Percentiles rank a stretch among this genome's conserved stretches.
phyloP scores from a whole-genome alignment of 2,888 invertebrate genomes.

The Parelbella ahira region DNA sequence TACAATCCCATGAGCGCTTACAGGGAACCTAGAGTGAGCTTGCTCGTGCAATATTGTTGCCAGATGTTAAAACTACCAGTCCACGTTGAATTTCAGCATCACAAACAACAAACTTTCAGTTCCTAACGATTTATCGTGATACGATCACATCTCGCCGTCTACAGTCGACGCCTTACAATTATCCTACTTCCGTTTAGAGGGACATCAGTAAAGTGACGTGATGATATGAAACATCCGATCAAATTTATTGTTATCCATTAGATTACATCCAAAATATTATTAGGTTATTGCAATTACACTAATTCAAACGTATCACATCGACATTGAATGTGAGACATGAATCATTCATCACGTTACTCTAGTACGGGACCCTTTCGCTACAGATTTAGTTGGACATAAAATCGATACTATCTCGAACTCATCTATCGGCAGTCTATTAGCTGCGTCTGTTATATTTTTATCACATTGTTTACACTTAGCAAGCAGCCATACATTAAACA shows the following conservation, averaged over 20 bases:
- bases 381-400: too few relatives aligned
- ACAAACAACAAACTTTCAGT: conserved; percentile 17
- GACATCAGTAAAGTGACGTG: conserved; percentile 11
- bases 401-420: not conserved
- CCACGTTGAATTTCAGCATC: conserved; percentile 6
- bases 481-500: conserved; percentile 33
- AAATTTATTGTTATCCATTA: too few relatives aligned
- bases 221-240: too few relatives aligned
- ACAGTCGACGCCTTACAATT: conserved; percentile 2
- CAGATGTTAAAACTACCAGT: conserved; percentile 4
- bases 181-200: conserved; percentile 1
- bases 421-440: conserved; percentile 13
- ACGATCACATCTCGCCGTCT: conserved; percentile 5
- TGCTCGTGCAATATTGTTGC: conserved; percentile 1
- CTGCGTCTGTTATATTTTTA: conserved; percentile 22
- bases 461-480: conserved; percentile 33
- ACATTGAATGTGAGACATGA: too few relatives aligned
- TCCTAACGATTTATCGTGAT: conserved; percentile 20
- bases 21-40: conserved; percentile 2
- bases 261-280: too few relatives aligned
- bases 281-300: too few relatives aligned
- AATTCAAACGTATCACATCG: too few relatives aligned
- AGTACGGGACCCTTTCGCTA: too few relatives aligned
- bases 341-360: conserved; percentile 1
- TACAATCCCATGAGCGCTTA: conserved; percentile 1